Base-by-base conservation (phyloP, 1,140 invertebrate species). In the Drosophila funebris region DNA sequence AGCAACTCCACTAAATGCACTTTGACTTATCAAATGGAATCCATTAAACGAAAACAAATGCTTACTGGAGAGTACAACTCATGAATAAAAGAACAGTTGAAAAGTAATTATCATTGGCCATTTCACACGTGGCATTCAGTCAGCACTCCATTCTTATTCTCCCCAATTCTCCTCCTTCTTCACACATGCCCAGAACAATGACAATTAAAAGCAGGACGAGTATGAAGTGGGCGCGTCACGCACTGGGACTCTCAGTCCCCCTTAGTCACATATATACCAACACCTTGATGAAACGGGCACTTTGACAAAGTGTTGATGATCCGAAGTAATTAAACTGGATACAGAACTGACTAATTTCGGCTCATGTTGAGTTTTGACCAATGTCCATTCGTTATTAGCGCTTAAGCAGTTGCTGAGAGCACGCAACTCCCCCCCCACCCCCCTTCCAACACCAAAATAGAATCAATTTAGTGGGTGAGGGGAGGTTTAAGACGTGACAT, bases 251-350 rank as follows among this genome's bases (percentile, higher is more conserved):
- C 33, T 36, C 13, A 5, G n/a, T 36, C 18, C 41, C 27, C 56
- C 33, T 31, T 41, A 37, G 13, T 16, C 44, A 66, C 58, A 24
- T 39, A 39, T 7, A 24, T 29, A 66, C 60, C 33, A 69, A 57
- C 82, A 85, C 81, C 82, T 85, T 71, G 76, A 69, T 78, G 72
- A 72, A 73, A 71, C 41, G 50, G 62, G 60, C 81, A 85, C 62
- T 71, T 88, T 78, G 90, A 88, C 82, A 88, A 91, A 88, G 90
- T 91, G 90, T 88, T 91, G 90, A 91, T 84, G 76, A 73, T 74
- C 50, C 53, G 33, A 61, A 79, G 90, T 91, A 91, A 91, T 91
- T 91, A 91, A 91, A 91, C 73, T 73, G 78, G 76, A 80, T 82
- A 76, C 74, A 56, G 44, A 48, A 50, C 41, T 70, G 72, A 89